These are phyloP conservation scores for Dicranocentrus wangi DNA, from an alignment of 2,888 invertebrate genomes.

Conservation along the genomic window DNA sequence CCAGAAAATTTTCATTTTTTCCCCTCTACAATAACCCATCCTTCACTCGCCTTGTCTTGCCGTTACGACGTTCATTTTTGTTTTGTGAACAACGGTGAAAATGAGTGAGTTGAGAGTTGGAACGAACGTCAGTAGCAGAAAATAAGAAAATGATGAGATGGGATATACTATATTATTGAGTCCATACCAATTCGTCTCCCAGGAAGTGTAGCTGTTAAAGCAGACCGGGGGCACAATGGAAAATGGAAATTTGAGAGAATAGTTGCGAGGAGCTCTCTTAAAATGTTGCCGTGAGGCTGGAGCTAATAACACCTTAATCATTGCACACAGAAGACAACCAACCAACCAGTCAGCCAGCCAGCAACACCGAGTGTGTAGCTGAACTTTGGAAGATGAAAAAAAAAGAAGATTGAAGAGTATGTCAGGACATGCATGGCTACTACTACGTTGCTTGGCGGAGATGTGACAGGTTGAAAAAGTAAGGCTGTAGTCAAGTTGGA, in stretches of 20 bases:
- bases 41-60: no score
- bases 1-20: no score
- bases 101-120: no score
- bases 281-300: conserved; percentile 60
- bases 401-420: conserved; percentile 60
- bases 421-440: conserved; percentile 13
- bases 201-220: neutral
- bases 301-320: conserved; percentile 71
- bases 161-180: conserved; percentile 45
- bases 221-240: neutral
- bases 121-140: no score
- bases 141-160: no score
- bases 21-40: no score
- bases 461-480: neutral
- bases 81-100: no score
- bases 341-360: no score
- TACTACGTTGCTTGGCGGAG: neutral
- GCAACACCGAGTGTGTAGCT: no score
- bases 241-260: neutral
- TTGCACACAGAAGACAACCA: conserved; percentile 65
- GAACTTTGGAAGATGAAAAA: conserved; percentile 32
- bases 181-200: conserved; percentile 1
- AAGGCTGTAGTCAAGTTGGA: no score
- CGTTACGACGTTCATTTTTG: no score
- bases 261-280: conserved; percentile 29